Evolutionary conservation across 2,888 invertebrate species (phyloP).

Genomic region (Euzophera pinguis): DNA sequence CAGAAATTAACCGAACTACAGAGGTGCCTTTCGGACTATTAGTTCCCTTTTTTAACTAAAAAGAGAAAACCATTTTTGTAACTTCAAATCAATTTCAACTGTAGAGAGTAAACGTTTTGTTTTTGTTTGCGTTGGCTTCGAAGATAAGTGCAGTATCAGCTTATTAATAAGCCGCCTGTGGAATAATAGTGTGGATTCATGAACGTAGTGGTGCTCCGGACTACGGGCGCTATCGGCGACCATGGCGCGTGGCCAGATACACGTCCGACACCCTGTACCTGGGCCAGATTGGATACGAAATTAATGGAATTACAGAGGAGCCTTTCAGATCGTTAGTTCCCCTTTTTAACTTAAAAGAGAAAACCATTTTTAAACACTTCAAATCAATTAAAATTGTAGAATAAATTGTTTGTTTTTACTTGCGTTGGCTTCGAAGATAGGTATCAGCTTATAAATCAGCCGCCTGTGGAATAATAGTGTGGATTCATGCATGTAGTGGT

Average conservation of each 20-base stretch:
- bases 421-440: background rate
- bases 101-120: too few relatives aligned
- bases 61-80: too few relatives aligned
- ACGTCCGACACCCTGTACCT: background rate
- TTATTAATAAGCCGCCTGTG: constrained; percentile 9
- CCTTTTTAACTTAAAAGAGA: too few relatives aligned
- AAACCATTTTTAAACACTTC: too few relatives aligned
- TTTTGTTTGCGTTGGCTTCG: background rate
- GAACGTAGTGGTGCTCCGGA: background rate
- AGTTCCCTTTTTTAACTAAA: too few relatives aligned
- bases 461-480: constrained; percentile 3
- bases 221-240: constrained; percentile 1
- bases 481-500: constrained; percentile 7
- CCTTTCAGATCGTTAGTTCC: too few relatives aligned
- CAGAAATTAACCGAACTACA: background rate
- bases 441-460: constrained; percentile 9
- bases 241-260: constrained; percentile 7
- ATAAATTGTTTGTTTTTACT: too few relatives aligned
- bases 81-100: too few relatives aligned
- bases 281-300: background rate
- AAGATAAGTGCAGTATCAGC: background rate
- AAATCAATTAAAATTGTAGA: too few relatives aligned
- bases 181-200: constrained; percentile 5
- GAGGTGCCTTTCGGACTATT: background rate
- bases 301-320: background rate